Conservation (phyloP, 2,113 vertebrate species). For the Syngnathus scovelli region DNA sequence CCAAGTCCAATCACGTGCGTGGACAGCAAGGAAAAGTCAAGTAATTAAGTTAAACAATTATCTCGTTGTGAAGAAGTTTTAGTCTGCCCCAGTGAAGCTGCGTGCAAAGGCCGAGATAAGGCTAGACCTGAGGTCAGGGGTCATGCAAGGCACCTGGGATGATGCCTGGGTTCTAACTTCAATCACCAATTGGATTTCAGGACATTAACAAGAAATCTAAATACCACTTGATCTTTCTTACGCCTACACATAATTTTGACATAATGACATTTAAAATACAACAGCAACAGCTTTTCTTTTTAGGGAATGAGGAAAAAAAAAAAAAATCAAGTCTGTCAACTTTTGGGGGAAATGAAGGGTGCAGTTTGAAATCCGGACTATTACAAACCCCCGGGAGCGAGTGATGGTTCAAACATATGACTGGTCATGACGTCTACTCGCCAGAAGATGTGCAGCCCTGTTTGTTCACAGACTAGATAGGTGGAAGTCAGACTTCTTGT, state of each 20-base stretch:
- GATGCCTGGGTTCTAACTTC: background rate
- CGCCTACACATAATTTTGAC: too few species aligned
- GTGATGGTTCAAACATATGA: too few species aligned
- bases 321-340: too few species aligned
- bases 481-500: background rate
- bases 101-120: conserved; percentile 12
- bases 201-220: background rate
- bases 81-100: conserved; percentile 25
- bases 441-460: background rate
- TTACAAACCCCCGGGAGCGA: too few species aligned
- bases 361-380: too few species aligned
- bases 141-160: conserved; percentile 1
- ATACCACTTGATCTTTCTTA: too few species aligned
- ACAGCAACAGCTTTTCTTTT: background rate
- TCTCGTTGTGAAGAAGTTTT: background rate
- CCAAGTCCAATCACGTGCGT: background rate
- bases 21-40: background rate
- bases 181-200: background rate
- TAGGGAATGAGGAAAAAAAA: too few species aligned
- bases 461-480: background rate
- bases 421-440: background rate
- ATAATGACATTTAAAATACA: background rate
- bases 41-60: background rate
- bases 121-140: conserved; percentile 32
- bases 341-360: too few species aligned